A percentile compares a stretch with the other conserved stretches of the same genome.
phyloP scores from a whole-genome alignment of 2,888 invertebrate species.

The Carpatolechia fugitivella region DNA sequence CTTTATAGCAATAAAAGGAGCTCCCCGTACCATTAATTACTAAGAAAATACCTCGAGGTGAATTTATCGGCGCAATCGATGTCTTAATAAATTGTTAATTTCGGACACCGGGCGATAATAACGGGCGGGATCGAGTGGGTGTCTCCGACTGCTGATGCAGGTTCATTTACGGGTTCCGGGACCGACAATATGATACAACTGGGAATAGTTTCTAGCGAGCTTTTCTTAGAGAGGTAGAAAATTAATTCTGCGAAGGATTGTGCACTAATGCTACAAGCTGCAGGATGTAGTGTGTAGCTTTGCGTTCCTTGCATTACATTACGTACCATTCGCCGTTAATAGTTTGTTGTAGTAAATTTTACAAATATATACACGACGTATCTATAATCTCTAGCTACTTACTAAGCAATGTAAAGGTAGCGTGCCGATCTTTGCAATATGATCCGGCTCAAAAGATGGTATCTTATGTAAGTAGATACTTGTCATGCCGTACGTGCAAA shows the following conservation, averaged over 20 bases:
- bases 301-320: no score
- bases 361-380: neutral
- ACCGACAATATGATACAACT: conserved; percentile 8
- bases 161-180: conserved; percentile 24
- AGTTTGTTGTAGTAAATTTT: neutral
- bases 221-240: no score
- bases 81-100: conserved; percentile 63
- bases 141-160: conserved; percentile 41
- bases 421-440: neutral
- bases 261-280: no score
- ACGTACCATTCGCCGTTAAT: no score
- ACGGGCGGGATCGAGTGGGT: conserved; percentile 41
- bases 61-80: conserved; percentile 60
- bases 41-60: conserved; percentile 52
- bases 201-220: no score
- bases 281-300: no score
- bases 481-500: neutral
- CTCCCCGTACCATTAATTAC: conserved; percentile 56
- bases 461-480: neutral
- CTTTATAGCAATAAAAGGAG: conserved; percentile 59
- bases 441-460: neutral
- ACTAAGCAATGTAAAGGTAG: neutral
- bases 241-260: neutral
- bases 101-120: conserved; percentile 42
- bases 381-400: conserved; percentile 2